Conservation (phyloP, 1,140 invertebrate genomes). For the Zelostemma sp. region DNA sequence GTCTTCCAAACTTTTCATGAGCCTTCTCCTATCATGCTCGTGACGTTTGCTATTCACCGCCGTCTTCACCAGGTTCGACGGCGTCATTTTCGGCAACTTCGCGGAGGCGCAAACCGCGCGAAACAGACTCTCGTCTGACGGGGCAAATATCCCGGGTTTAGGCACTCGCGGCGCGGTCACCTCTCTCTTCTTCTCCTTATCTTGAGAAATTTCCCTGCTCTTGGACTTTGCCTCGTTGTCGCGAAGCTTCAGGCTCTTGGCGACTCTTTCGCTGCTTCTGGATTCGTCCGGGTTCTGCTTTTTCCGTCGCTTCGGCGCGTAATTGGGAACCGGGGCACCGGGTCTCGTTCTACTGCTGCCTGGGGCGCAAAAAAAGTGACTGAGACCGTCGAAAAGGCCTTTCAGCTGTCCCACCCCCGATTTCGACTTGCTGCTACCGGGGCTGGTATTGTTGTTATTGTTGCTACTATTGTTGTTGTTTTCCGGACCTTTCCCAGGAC, state of each 20-base stretch:
- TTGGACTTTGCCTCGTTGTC: constrained; percentile 1
- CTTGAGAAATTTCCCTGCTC: constrained; percentile 11
- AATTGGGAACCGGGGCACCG: constrained; percentile 69
- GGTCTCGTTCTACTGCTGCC: constrained; percentile 71
- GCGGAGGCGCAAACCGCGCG: constrained; percentile 45
- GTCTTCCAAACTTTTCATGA: constrained; percentile 58
- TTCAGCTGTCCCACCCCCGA: constrained; percentile 77
- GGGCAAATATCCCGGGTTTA: constrained; percentile 56
- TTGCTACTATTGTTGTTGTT: too few relatives aligned
- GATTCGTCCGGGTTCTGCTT: constrained; percentile 38
- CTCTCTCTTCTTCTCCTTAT: constrained; percentile 23
- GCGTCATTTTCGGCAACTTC: constrained; percentile 69
- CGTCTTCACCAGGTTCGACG: constrained; percentile 76
- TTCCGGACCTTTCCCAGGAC: not conserved
- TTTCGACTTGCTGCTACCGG: constrained; percentile 57
- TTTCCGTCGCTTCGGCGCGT: constrained; percentile 69
- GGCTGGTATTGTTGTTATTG: constrained; percentile 4
- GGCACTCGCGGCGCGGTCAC: constrained; percentile 39
- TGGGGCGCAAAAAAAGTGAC: constrained; percentile 83
- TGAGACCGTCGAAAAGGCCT: constrained; percentile 86
- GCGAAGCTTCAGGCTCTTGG: constrained; percentile 7
- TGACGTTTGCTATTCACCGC: constrained; percentile 75
- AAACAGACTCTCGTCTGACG: constrained; percentile 52
- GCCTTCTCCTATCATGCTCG: constrained; percentile 67
- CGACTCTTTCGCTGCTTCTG: constrained; percentile 23